Evolutionary conservation across 2,113 vertebrate species (phyloP).

Genomic region (Halcyon malimbica): DNA sequence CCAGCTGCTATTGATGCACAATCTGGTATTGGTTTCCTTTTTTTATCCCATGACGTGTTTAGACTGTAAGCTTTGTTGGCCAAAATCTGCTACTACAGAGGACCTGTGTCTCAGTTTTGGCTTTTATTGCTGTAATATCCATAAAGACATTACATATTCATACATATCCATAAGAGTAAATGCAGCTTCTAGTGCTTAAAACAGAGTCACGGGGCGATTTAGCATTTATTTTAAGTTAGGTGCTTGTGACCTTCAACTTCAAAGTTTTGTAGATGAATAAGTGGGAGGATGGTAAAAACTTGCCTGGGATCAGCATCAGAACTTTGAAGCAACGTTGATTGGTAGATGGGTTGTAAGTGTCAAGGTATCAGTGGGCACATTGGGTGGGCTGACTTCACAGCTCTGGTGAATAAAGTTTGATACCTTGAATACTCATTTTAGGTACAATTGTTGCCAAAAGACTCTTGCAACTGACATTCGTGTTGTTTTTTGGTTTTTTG

Average conservation of each 20-base stretch:
- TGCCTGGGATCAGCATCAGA: neutral
- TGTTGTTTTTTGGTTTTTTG: neutral
- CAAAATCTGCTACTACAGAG: neutral
- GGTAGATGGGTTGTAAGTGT: neutral
- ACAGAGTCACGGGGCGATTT: fast-evolving
- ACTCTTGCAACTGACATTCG: fast-evolving
- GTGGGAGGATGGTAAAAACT: neutral
- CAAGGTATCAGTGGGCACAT: neutral
- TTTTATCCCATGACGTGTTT: neutral
- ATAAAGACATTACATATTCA: neutral
- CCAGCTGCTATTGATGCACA: neutral
- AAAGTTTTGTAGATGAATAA: neutral
- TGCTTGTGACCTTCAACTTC: neutral
- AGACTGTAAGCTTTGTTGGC: neutral
- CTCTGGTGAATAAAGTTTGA: neutral
- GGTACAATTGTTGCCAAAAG: neutral
- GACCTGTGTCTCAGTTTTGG: neutral
- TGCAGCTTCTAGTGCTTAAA: neutral
- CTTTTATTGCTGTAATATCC: neutral
- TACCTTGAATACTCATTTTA: neutral
- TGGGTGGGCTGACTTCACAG: fast-evolving
- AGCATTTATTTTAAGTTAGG: neutral
- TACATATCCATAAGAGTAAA: neutral
- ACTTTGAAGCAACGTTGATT: neutral
- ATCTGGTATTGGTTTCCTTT: neutral